Evolutionary conservation across 2,888 invertebrate genomes (phyloP), one percentile per base, ranked within the genome.

Genomic region (Phengaris alcon): DNA sequence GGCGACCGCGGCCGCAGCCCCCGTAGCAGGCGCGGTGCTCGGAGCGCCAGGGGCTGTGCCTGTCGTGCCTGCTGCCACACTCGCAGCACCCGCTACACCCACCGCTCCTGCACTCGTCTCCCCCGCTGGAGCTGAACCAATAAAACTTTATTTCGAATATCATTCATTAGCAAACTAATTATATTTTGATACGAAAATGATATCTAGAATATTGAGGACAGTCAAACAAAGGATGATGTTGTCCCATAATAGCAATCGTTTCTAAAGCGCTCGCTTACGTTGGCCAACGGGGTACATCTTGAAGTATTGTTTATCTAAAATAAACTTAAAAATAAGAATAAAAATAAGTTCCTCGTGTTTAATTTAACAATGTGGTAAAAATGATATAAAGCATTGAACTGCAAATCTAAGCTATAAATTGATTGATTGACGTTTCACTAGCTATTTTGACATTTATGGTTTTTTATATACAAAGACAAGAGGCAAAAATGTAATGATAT

Each of bases 61-160:
- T 77, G 94, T 92, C 79, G 95, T 94, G 85, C 94, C 94, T 80
- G 94, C 93, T 83, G 90, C 95, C 83, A 95, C 94, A 84, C 95
- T 95, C 87, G 95, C 95, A 88, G 91, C 86, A 75, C 88, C 89
- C 78, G 90, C 82, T 80, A 89, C 91, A 83, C 90, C 86, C 81
- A 91, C 91, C 77, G 91, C 87, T 79, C 89, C 89, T 81, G 88
- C 87, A 83, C 90, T 93, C 82, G 93, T 90, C 88, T 93, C 93
- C 92, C 93, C 93, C 90, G 93, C 90, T 91, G 93, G 91, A 90
- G 91, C 93, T 93, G 79, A 73, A 48, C 74, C 59, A 77, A 68
- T 68, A 76, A 77, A 70, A 48, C 76, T 68, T 73, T 46, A 73
- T 70, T 75, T 8, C 73, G 13, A 46, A 44, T 48, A 68, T 15